phyloP scores from a whole-genome alignment of 2,888 invertebrate genomes.

The Aspidiotus rigidus region DNA sequence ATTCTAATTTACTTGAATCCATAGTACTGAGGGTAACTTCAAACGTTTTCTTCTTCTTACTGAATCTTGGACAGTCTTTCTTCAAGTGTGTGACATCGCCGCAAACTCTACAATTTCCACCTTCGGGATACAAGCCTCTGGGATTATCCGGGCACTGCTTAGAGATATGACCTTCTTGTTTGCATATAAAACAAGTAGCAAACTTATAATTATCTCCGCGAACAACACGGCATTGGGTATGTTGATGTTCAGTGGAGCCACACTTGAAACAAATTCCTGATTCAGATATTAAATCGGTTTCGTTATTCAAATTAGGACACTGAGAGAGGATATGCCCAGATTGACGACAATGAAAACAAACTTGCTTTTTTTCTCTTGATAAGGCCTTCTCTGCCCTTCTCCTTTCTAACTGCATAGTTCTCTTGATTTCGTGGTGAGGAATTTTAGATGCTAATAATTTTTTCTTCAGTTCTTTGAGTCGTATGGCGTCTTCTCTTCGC shows the following conservation, averaged over 20 bases:
- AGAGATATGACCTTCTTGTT: slow-evolving; percentile 76
- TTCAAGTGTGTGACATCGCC: slow-evolving; percentile 76
- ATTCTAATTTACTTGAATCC: slow-evolving; percentile 46
- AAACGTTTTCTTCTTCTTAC: slow-evolving; percentile 44
- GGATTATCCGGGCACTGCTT: slow-evolving; percentile 81
- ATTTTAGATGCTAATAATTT: slow-evolving; percentile 55
- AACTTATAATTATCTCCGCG: slow-evolving; percentile 61
- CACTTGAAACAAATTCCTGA: slow-evolving; percentile 79
- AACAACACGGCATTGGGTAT: slow-evolving; percentile 62
- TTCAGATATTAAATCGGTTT: slow-evolving; percentile 45
- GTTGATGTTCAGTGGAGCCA: slow-evolving; percentile 77
- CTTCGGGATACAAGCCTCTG: slow-evolving; percentile 76
- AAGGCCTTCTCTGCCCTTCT: slow-evolving; percentile 63
- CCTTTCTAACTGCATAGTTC: slow-evolving; percentile 59
- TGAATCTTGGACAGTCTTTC: slow-evolving; percentile 64
- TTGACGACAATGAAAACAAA: slow-evolving; percentile 68
- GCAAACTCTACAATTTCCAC: slow-evolving; percentile 70
- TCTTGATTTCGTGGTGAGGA: slow-evolving; percentile 56
- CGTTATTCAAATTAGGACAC: slow-evolving; percentile 57
- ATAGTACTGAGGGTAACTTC: slow-evolving; percentile 47
- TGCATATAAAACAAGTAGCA: slow-evolving; percentile 82
- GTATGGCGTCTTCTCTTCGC: slow-evolving; percentile 58
- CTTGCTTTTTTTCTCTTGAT: slow-evolving; percentile 54
- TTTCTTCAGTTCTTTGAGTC: slow-evolving; percentile 53
- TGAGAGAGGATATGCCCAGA: slow-evolving; percentile 71